A percentile compares a stretch with the other conserved stretches of the same genome.
Evolutionary conservation across 2,888 invertebrate species (phyloP).

Genomic region (Dysmachus trigonus): DNA sequence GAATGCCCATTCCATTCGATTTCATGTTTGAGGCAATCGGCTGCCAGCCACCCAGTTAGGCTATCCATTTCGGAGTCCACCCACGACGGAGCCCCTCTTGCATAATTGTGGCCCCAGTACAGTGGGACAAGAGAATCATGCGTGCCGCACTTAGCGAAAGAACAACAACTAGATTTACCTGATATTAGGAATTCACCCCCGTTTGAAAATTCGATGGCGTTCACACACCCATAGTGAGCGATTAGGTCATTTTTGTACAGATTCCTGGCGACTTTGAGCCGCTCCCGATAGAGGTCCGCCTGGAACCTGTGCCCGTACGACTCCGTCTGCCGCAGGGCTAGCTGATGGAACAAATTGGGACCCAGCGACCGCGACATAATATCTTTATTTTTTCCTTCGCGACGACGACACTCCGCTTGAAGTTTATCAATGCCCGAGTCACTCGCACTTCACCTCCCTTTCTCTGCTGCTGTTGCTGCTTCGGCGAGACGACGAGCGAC

Average conservation of each 20-base stretch:
- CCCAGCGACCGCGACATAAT: constrained; percentile 47
- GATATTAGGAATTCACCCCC: constrained; percentile 88
- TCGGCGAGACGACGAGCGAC: not conserved
- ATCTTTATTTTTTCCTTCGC: not conserved
- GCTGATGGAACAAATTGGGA: constrained; percentile 51
- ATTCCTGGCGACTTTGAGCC: constrained; percentile 75
- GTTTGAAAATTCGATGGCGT: constrained; percentile 93
- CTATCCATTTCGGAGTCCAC: no score
- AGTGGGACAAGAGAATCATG: not conserved
- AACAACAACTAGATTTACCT: constrained; percentile 68
- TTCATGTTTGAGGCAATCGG: not conserved
- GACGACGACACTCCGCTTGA: not conserved
- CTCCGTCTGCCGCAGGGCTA: constrained; percentile 52
- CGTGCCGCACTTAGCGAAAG: not conserved
- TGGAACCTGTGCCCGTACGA: constrained; percentile 53
- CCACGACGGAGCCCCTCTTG: not conserved
- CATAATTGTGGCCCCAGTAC: not conserved
- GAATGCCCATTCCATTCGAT: not conserved
- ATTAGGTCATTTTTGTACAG: constrained; percentile 84
- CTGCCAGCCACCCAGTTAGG: not conserved
- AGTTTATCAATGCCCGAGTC: not conserved
- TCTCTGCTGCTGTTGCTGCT: not conserved
- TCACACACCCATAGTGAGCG: constrained; percentile 95
- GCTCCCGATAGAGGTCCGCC: constrained; percentile 64
- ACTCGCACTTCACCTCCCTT: not conserved